Evolutionary conservation across 2,113 vertebrate genomes (phyloP).

Genomic region (Cairina moschata): DNA sequence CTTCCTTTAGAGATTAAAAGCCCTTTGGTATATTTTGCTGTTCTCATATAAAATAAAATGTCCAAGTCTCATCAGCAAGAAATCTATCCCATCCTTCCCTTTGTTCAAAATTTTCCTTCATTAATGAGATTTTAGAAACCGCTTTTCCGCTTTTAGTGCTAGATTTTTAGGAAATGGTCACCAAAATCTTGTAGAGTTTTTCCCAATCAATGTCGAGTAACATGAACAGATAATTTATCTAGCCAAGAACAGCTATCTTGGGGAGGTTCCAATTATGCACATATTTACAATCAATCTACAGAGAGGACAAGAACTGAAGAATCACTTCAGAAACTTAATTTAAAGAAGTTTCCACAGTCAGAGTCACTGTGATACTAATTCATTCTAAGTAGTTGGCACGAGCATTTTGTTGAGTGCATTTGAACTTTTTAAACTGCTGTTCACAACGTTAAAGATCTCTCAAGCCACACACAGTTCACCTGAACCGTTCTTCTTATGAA

Average conservation of each 20-base stretch:
- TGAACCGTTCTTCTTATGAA: neutral
- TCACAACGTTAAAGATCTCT: neutral
- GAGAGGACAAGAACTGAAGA: neutral
- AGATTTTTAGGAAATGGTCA: neutral
- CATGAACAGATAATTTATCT: neutral
- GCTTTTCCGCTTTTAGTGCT: neutral
- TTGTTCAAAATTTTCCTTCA: neutral
- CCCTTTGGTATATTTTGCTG: fast-evolving
- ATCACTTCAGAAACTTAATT: neutral
- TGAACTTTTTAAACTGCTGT: neutral
- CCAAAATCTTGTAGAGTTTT: neutral
- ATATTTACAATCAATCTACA: neutral
- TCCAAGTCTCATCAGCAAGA: neutral
- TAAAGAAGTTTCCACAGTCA: neutral
- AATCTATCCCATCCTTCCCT: neutral
- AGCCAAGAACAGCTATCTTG: neutral
- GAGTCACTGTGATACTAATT: neutral
- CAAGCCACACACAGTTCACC: neutral
- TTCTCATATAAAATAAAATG: neutral
- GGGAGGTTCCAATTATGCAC: neutral
- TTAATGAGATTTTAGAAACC: neutral
- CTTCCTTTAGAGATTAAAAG: neutral
- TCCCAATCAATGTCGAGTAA: neutral
- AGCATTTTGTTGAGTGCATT: neutral
- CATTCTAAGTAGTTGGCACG: neutral